Conservation (phyloP, 2,888 invertebrate species). For the Bhutanitis thaidina region DNA sequence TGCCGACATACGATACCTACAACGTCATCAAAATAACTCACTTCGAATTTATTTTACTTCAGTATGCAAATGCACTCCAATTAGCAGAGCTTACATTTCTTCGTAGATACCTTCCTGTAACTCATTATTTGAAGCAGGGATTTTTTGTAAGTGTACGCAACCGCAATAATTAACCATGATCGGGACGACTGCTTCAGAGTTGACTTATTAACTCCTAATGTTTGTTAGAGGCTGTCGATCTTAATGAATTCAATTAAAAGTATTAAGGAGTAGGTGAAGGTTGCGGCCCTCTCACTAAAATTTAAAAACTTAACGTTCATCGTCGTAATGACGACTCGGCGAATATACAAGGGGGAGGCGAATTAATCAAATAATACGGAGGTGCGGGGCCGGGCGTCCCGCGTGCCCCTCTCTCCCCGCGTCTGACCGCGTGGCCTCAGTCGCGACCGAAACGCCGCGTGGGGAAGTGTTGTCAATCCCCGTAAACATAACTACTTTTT, state of each 20-base stretch:
- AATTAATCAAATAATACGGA: constrained; percentile 80
- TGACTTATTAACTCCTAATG: constrained; percentile 76
- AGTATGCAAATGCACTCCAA: constrained; percentile 76
- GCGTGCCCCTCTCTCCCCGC: constrained; percentile 37
- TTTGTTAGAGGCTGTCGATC: constrained; percentile 62
- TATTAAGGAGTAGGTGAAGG: constrained; percentile 76
- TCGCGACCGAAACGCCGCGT: constrained; percentile 67
- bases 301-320: constrained; percentile 77
- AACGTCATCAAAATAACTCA: constrained; percentile 67
- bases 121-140: constrained; percentile 69
- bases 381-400: constrained; percentile 48
- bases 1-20: constrained; percentile 44
- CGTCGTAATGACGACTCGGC: constrained; percentile 72
- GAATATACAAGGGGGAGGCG: constrained; percentile 79
- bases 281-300: constrained; percentile 71
- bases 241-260: constrained; percentile 75
- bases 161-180: constrained; percentile 66
- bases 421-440: constrained; percentile 70
- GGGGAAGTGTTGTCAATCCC: constrained; percentile 73
- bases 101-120: constrained; percentile 63
- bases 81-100: constrained; percentile 70
- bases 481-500: constrained; percentile 70
- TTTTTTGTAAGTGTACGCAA: constrained; percentile 56
- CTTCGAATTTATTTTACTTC: constrained; percentile 64
- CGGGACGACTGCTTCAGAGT: constrained; percentile 63